Conservation (phyloP, 35 echinoderm and acorn worm species). For the Ptychodera flava region DNA sequence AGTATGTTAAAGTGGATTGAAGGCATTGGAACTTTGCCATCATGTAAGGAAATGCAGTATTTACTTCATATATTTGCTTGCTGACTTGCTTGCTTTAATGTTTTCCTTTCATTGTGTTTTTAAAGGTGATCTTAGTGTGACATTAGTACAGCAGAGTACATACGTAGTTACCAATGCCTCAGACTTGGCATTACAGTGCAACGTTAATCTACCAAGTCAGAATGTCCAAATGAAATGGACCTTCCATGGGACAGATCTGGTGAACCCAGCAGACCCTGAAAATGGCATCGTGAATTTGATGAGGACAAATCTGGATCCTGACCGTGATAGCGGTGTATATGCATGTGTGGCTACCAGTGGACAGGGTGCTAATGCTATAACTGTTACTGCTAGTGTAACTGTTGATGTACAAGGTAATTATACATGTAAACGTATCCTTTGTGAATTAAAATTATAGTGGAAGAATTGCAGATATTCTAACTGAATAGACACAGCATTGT, state of each 20-base stretch:
- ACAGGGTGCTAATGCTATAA: background rate
- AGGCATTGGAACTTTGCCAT: no score
- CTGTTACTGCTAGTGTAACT: background rate
- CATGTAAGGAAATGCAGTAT: no score
- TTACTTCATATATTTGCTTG: no score
- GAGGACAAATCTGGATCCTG: background rate
- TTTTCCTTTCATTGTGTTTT: background rate
- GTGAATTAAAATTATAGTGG: no score
- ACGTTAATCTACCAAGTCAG: background rate
- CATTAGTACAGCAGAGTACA: background rate
- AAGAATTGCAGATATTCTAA: no score
- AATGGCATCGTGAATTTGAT: background rate
- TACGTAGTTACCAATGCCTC: background rate
- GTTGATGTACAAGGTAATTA: background rate
- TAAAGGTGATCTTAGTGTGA: background rate
- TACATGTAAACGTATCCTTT: no score
- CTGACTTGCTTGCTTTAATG: no score
- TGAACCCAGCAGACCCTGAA: background rate
- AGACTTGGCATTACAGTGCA: background rate
- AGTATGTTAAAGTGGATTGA: no score
- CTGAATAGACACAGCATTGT: no score
- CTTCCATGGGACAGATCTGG: background rate
- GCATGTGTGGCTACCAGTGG: background rate
- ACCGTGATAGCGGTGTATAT: background rate
- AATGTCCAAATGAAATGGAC: background rate